phyloP scores from a whole-genome alignment of 2,888 invertebrate species.

The Pardosa pseudoannulata region DNA sequence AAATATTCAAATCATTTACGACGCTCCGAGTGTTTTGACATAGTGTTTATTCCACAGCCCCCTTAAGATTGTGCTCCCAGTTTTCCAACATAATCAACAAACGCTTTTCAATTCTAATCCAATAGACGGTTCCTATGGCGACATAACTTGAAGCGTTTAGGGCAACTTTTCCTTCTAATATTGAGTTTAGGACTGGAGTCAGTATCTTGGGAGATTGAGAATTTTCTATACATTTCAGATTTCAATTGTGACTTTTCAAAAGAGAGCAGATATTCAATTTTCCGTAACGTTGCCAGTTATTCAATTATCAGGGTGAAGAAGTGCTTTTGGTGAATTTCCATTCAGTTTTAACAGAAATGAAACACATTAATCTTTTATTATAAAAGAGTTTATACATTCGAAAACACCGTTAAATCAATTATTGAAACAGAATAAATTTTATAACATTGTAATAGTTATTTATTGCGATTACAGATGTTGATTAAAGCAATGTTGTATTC shows the following conservation, averaged over 20 bases:
- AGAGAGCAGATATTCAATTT: neutral
- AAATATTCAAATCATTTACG: constrained; percentile 1
- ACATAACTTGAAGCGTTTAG: neutral
- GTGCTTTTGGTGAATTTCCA: too few relatives aligned
- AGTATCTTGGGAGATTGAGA: neutral
- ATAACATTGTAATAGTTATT: too few relatives aligned
- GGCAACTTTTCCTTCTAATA: neutral
- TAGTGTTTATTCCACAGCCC: neutral
- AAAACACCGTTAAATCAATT: too few relatives aligned
- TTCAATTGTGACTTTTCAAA: neutral
- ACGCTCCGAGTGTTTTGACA: neutral
- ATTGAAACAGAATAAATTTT: too few relatives aligned
- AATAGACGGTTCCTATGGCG: neutral
- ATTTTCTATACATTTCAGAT: neutral
- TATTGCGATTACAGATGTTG: too few relatives aligned
- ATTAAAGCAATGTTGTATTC: too few relatives aligned
- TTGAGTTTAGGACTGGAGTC: neutral
- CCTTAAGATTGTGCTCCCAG: neutral
- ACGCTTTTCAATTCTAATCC: neutral
- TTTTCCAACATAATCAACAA: constrained; percentile 7
- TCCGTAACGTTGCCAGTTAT: neutral
- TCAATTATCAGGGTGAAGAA: neutral
- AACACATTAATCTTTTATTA: too few relatives aligned
- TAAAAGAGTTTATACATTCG: too few relatives aligned
- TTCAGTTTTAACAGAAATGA: too few relatives aligned